Conservation (phyloP, 2,797 vertebrate genomes). For the Anguilla anguilla region DNA sequence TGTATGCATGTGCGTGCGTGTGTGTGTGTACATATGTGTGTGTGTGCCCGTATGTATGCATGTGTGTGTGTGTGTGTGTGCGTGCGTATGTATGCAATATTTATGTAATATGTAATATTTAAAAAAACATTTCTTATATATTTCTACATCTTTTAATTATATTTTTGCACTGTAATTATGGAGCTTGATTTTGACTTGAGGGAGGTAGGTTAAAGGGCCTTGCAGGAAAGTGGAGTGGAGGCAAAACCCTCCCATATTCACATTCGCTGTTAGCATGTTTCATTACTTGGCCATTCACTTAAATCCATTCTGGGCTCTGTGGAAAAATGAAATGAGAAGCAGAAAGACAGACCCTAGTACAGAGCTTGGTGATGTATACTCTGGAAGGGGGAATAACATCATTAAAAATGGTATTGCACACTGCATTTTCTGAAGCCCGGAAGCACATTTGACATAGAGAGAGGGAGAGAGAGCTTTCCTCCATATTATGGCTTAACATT, state of each 20-base stretch:
- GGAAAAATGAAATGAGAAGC: not conserved
- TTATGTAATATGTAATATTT: not conserved
- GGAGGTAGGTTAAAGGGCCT: not conserved
- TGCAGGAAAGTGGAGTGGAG: not conserved
- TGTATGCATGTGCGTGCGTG: not conserved
- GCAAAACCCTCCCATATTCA: not conserved
- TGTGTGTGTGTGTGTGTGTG: constrained; percentile 5
- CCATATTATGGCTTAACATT: constrained; percentile 1
- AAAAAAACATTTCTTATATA: not conserved
- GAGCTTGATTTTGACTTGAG: not conserved
- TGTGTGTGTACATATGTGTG: no score
- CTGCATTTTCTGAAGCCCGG: constrained; percentile 3
- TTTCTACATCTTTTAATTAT: not conserved
- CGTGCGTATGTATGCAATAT: not conserved
- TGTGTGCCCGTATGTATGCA: not conserved
- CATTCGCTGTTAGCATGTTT: not conserved
- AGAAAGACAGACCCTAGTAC: not conserved
- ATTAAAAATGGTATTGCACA: not conserved
- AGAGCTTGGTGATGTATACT: not conserved
- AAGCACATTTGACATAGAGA: constrained; percentile 27
- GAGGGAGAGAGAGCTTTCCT: constrained; percentile 9
- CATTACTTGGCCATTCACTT: not conserved
- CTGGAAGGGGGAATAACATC: not conserved
- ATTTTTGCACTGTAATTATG: not conserved
- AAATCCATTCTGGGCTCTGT: not conserved